Evolutionary conservation across 2,113 vertebrate genomes (phyloP), one percentile per base, ranked within the genome.

Genomic region (Grallaria varia): DNA sequence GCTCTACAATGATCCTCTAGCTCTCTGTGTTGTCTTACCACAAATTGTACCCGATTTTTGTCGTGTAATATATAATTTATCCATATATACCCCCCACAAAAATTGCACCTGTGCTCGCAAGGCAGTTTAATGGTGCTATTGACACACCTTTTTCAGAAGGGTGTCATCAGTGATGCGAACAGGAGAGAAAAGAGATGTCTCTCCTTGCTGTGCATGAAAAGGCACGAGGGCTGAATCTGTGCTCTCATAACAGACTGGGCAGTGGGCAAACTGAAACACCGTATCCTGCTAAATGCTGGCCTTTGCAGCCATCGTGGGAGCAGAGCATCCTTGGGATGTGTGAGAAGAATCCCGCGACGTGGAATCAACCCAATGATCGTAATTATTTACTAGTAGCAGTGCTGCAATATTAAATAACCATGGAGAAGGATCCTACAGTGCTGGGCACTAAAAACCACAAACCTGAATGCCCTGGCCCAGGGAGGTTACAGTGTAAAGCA

Each of bases 81-180:
- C 45, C n/a, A 31, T 27, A 73, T 8, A 35, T 40, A 73, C 11
- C 82, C 31, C 39, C 58, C 28, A 86, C 8, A 62, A 22, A 62
- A 37, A 27, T 88, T 79, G 87, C 79, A 77, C 79, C 58, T 83
- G 75, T 3, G 1, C 68, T 95, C 50, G 53, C 45, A 68, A 93
- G 50, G 67, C 71, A 85, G 40, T 66, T 68, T 83, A 80, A 64
- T 39, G 85, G 80, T 90, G 82, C 45, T 62, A 24, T 76, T 94
- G 82, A 83, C 82, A 88, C 72, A 69, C 56, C 30, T 40, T 79
- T 90, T 92, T 73, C 82, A 88, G 92, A 94, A 88, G 67, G 82
- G 24, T 82, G 50, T 91, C 78, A 83, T 93, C 85, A 93, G 96
- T 90, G 92, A 31, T 90, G 58, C 49, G 85, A 76, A 93, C 58